Base-by-base conservation (phyloP, 1,140 invertebrate species). In the Pseudomyrmex dendroicus region DNA sequence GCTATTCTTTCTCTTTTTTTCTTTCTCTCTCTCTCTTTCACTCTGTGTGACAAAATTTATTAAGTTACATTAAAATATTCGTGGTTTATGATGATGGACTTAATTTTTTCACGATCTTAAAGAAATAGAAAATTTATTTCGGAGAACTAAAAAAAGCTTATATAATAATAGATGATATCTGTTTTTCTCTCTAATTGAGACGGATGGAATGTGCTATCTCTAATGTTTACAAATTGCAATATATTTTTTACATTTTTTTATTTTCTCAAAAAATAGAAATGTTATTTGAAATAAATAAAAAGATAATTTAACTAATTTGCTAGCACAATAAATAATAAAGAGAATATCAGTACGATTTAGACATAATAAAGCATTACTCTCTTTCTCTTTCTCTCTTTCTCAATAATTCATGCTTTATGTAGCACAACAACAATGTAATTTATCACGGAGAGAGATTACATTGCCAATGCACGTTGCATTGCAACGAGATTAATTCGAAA, bases 51-150 rank as follows among this genome's bases (percentile, higher is more conserved):
- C 35, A 57, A 57, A 77, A 77, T 77, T 77, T 56, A 67, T 68
- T 68, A 17, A 15, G 50, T 52, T 35, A 35, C 12, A 2, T 57
- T 52, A 1, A 9, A 54, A 20, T 12, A 22, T 77, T 63, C 13
- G 15, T 20, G 10, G 2, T 54, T 77, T 63, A 22, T n/a, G 15
- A 35, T 25, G 10, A 35, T 25, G 13, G 20, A 22, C 9, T 68
- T 67, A 68, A 78, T 68, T 78, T 56, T 68, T 17, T 68, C 13
- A 22, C 0, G 13, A 10, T 17, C 1, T 46, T 78, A 54, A 22
- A 68, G 68, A 59, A 68, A n/a, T 25, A 4, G 3, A 35, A 12
- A 20, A 78, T 77, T 77, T 13, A 68, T 67, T 22, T 76, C 5
- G 35, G 5, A 35, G 35, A 4, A 15, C 10, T 67, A 13, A 57